Evolutionary conservation across 2,113 vertebrate genomes (phyloP), one percentile per base, ranked within the genome.

Genomic region (Alexandromys fortis): DNA sequence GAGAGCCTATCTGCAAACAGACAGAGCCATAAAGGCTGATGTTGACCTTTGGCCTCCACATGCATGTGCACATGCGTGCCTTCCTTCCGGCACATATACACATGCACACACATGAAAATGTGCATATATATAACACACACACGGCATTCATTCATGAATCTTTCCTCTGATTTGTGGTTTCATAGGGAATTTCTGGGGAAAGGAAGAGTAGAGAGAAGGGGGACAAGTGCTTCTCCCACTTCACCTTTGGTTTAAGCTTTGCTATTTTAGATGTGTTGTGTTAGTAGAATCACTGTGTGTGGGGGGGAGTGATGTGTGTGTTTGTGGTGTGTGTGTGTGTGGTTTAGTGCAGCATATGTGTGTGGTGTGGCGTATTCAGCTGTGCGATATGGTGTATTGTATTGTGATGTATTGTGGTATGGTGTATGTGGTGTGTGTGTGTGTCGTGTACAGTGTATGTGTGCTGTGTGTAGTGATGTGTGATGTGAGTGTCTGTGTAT

Each of bases 231-330:
- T 11, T 9, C 2, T 55, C 45, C 33, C 33, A 3, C 10, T 17
- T 19, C 22, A 7, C 13, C 17, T 72, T 58, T 70, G 83, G 42
- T 17, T 12, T 52, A 35, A 63, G 26, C 22, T 35, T 86, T 58
- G 35, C 49, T 61, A 2, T 19, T 65, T 19, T 14, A 1, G 21
- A 16, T 11, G 26, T 21, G 1, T 5, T 11, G 33, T 21, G 1
- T 7, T 24, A 30, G 13, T 8, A 61, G 24, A 24, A 21, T 49
- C 4, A 19, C 1, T 5, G 4, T 35, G 16, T 35, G 1, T 81
- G 8, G 14, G 77, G 30, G 4, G 33, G 17, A 2, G 33, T 35
- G 16, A 7, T n/a, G 70, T 10, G 6, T 38, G 8, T 38, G 17
- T n/a, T 19, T 55, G 14, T 55, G 52, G 52, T 55, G 52, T 73